Conservation (phyloP, 2,797 vertebrate species). For the Chelmon rostratus region DNA sequence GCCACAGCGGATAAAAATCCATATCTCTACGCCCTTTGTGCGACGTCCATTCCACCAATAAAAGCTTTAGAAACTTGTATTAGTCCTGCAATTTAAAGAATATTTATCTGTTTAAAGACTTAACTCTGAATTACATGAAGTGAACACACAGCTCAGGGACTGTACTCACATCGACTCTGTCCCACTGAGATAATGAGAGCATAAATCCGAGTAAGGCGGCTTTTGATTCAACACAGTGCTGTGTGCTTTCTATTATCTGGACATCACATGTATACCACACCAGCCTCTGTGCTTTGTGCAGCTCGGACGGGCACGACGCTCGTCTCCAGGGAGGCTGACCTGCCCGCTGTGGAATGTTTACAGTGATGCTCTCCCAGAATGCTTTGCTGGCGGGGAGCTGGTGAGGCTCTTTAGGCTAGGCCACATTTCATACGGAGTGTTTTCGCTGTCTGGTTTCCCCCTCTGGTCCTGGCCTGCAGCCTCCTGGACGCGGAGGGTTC, state of each 20-base stretch:
- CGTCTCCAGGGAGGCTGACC: slow-evolving; percentile 67
- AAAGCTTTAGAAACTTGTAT: not conserved
- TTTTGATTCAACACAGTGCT: slow-evolving; percentile 25
- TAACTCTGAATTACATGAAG: not conserved
- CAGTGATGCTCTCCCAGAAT: slow-evolving; percentile 76
- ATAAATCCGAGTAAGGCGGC: slow-evolving; percentile 39
- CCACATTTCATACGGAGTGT: slow-evolving; percentile 60
- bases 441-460: slow-evolving; percentile 42
- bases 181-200: not conserved
- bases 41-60: not conserved
- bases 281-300: slow-evolving; percentile 29
- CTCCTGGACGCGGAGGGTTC: slow-evolving; percentile 31
- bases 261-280: slow-evolving; percentile 31
- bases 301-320: slow-evolving; percentile 59
- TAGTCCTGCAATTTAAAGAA: not conserved
- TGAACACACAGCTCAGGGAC: slow-evolving; percentile 19
- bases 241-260: slow-evolving; percentile 58
- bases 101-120: not conserved
- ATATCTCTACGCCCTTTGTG: not conserved
- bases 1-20: not conserved
- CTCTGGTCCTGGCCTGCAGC: slow-evolving; percentile 39
- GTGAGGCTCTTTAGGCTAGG: slow-evolving; percentile 16
- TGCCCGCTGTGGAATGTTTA: slow-evolving; percentile 78
- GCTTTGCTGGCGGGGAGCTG: slow-evolving; percentile 57
- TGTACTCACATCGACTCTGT: not conserved